phyloP scores from a whole-genome alignment of 2,113 vertebrate species.

The Echinops telfairi region DNA sequence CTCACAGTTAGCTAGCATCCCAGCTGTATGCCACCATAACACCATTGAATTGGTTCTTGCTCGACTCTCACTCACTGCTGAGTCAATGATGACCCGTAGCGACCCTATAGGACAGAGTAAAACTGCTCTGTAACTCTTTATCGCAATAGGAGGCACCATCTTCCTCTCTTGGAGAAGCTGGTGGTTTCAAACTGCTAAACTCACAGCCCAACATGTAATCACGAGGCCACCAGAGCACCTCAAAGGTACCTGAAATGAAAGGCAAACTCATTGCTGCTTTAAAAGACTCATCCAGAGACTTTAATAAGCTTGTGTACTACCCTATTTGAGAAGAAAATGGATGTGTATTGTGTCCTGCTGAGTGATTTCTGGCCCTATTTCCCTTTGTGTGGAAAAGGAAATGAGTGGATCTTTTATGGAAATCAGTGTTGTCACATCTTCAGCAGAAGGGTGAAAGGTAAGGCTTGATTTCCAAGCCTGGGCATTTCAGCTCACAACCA shows the following conservation, averaged over 20 bases:
- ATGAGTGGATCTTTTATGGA: slow-evolving; percentile 61
- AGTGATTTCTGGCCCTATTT: slow-evolving; percentile 74
- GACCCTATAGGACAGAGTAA: no score
- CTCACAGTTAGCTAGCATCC: no score
- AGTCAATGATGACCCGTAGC: no score
- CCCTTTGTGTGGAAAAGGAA: slow-evolving; percentile 78
- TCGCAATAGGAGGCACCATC: no score
- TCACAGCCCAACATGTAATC: no score
- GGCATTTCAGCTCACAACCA: slow-evolving; percentile 71
- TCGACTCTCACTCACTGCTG: no score
- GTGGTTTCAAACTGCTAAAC: no score
- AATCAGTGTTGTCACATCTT: slow-evolving; percentile 73
- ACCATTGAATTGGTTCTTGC: no score
- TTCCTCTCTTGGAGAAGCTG: no score
- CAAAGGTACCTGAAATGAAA: slow-evolving; percentile 36
- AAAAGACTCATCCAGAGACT: slow-evolving; percentile 36
- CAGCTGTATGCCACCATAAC: no score
- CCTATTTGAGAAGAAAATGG: slow-evolving; percentile 66
- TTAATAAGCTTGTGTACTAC: slow-evolving; percentile 45
- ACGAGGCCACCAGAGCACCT: background rate
- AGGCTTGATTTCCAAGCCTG: slow-evolving; percentile 79
- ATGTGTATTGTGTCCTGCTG: slow-evolving; percentile 59
- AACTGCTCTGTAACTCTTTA: no score
- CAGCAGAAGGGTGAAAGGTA: slow-evolving; percentile 63
- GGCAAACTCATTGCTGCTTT: slow-evolving; percentile 48